Evolutionary conservation across 2,797 vertebrate genomes (phyloP).

Genomic region (Gallinago nigripennis): DNA sequence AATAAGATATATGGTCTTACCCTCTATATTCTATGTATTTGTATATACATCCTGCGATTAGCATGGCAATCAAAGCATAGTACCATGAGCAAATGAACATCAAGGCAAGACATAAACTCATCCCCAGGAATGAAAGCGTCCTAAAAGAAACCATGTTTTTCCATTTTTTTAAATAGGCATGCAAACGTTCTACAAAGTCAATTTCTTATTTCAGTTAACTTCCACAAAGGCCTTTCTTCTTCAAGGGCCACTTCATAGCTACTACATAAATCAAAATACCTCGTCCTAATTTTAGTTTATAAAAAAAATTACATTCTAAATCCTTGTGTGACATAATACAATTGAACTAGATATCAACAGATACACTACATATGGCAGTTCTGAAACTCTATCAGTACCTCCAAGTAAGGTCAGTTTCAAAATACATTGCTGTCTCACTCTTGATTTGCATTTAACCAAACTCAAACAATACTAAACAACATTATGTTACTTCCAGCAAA

Average conservation of each 20-base stretch:
- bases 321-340: background rate
- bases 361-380: background rate
- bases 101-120: conserved; percentile 95
- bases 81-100: conserved; percentile 99
- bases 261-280: background rate
- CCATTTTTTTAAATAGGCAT: conserved; percentile 49
- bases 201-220: conserved; percentile 7
- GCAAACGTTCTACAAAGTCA: conserved; percentile 7
- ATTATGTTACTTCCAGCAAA: background rate
- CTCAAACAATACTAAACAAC: background rate
- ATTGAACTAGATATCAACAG: background rate
- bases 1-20: conserved; percentile 78
- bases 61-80: conserved; percentile 93
- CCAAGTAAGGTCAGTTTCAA: background rate
- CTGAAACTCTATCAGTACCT: background rate
- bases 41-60: conserved; percentile 93
- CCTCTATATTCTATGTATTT: conserved; percentile 98
- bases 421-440: background rate
- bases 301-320: background rate
- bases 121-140: conserved; percentile 94
- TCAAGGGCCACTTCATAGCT: background rate
- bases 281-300: background rate
- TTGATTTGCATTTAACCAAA: background rate
- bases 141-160: conserved; percentile 75
- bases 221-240: background rate